These are phyloP conservation scores for Notamacropus eugenii DNA, from an alignment of 2,797 vertebrate genomes.

Conservation along the genomic window DNA sequence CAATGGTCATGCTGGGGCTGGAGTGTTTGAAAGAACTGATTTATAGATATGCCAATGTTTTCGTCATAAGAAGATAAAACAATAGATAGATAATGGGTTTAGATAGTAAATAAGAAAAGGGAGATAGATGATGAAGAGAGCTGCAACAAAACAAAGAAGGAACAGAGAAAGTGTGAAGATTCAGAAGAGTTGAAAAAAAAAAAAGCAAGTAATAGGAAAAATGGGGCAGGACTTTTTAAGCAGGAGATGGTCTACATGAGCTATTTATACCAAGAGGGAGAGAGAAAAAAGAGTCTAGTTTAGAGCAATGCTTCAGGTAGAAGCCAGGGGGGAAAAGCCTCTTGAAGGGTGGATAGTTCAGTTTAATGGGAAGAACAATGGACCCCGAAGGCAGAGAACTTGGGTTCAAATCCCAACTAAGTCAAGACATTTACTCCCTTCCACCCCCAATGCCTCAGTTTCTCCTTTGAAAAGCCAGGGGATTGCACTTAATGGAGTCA, in stretches of 20 bases:
- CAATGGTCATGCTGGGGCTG: neutral
- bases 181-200: neutral
- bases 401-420: neutral
- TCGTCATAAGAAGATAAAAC: neutral
- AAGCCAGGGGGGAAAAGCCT: neutral
- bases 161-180: neutral
- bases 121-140: neutral
- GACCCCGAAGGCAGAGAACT: neutral
- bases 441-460: neutral
- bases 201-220: neutral
- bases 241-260: neutral
- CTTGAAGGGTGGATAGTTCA: neutral
- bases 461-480: neutral
- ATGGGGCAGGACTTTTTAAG: neutral
- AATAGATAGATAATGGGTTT: neutral
- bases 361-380: neutral
- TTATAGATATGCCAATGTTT: neutral
- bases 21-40: neutral
- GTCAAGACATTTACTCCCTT: neutral
- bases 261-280: neutral
- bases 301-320: neutral
- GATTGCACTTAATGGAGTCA: neutral
- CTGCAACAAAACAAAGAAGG: neutral
- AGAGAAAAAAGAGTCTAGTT: neutral
- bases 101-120: neutral